phyloP scores from a whole-genome alignment of 2,113 vertebrate genomes.

The Perca fluviatilis region DNA sequence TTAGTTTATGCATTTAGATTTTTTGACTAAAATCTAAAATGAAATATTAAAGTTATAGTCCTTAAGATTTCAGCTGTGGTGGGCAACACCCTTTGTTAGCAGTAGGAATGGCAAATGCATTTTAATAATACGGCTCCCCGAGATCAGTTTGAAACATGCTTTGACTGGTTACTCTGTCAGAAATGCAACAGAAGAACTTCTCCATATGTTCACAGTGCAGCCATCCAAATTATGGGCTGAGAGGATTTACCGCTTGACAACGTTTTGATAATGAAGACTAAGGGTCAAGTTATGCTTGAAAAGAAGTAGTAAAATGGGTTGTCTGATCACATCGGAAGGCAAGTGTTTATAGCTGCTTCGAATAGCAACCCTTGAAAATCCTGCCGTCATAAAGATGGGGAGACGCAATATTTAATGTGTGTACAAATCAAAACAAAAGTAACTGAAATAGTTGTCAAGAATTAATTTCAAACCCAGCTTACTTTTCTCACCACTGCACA shows the following conservation, averaged over 20 bases:
- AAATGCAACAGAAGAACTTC: not conserved
- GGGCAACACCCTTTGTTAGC: not conserved
- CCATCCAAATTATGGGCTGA: not conserved
- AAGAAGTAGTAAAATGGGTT: not conserved
- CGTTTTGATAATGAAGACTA: not conserved
- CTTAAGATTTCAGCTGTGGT: not conserved
- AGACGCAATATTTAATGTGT: not conserved
- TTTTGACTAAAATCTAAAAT: not conserved
- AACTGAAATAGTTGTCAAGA: not conserved
- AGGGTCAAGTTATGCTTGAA: not conserved
- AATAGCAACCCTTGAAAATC: not conserved
- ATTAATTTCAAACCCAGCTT: not conserved
- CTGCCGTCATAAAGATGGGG: not conserved
- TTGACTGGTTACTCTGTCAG: not conserved
- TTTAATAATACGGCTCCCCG: not conserved
- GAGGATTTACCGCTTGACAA: not conserved
- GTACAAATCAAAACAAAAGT: not conserved
- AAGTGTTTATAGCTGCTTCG: not conserved
- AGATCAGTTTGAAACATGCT: not conserved
- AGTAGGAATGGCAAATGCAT: not conserved
- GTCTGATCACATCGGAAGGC: too few species aligned
- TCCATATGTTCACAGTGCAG: not conserved
- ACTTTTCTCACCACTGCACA: not conserved
- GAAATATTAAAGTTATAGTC: constrained; percentile 8
- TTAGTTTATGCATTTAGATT: not conserved